Evolutionary conservation across 2,113 vertebrate species (phyloP), one percentile per base, ranked within the genome.

Genomic region (Phoenicopterus ruber): DNA sequence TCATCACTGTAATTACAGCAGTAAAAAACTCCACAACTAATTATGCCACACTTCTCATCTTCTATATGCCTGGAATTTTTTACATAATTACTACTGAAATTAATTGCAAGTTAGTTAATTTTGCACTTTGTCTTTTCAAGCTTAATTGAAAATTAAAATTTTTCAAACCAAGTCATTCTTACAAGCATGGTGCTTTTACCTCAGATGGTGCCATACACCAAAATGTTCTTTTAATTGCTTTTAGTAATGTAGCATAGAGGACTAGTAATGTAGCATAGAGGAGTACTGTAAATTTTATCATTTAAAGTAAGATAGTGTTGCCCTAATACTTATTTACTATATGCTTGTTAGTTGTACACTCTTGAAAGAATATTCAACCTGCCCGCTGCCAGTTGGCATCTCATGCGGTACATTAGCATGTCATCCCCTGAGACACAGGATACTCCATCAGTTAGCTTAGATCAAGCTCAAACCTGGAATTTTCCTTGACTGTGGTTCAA

Each of bases 41-140:
- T 98, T 98, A 98, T 93, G 97, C 96, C 85, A 88, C 19, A 70
- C 88, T 97, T 94, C 91, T 97, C 96, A 93, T 97, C 97, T 97
- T 97, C 94, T 97, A 96, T 95, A 97, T 94, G 98, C 93, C 90
- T 97, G 54, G 97, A 97, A 94, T 97, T 98, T 98, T 97, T 96
- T 97, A 95, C 96, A 97, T 98, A 98, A 98, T 98, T 97, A 98
- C 94, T 96, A 93, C 88, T 94, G 96, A 98, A 98, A 98, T 98
- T 98, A 98, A 98, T 98, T 98, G 98, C 92, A 93, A 98, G 97
- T 98, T 98, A 96, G 97, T 98, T 98, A 97, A 98, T 98, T 98
- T 97, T 96, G 95, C 94, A 98, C 96, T 98, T 96, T 97, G 96
- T 97, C 97, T 95, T 96, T 97, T 97, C 93, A 97, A 96, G 89